Evolutionary conservation across 2,113 vertebrate genomes (phyloP).

Genomic region (Grallaria varia): DNA sequence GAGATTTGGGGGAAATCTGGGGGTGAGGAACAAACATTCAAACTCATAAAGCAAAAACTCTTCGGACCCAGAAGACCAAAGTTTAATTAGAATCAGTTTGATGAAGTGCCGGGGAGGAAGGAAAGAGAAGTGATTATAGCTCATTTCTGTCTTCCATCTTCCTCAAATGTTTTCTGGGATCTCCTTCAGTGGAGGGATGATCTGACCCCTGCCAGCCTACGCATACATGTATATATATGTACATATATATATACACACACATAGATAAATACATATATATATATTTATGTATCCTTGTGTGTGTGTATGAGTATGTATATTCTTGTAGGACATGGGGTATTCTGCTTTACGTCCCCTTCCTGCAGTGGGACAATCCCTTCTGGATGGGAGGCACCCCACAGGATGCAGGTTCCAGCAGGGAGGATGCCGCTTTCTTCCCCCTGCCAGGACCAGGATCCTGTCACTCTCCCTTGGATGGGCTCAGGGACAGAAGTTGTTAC

Average conservation of each 20-base stretch:
- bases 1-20: not conserved
- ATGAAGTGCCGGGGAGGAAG: not conserved
- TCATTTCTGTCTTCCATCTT: not conserved
- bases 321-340: too few species aligned
- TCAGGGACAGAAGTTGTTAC: not conserved
- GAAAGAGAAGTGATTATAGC: not conserved
- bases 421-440: not conserved
- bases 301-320: too few species aligned
- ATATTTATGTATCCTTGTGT: too few species aligned
- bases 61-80: not conserved
- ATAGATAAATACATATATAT: rapidly evolving
- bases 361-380: rapidly evolving
- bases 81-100: not conserved
- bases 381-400: not conserved
- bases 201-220: not conserved
- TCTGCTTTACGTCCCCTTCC: not conserved
- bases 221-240: rapidly evolving
- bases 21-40: not conserved
- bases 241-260: too few species aligned
- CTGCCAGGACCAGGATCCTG: not conserved
- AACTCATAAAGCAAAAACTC: not conserved
- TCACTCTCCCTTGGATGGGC: not conserved
- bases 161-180: not conserved
- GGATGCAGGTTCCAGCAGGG: too few species aligned
- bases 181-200: not conserved